phyloP scores from a whole-genome alignment of 2,113 vertebrate genomes.

The Azemiops feae region DNA sequence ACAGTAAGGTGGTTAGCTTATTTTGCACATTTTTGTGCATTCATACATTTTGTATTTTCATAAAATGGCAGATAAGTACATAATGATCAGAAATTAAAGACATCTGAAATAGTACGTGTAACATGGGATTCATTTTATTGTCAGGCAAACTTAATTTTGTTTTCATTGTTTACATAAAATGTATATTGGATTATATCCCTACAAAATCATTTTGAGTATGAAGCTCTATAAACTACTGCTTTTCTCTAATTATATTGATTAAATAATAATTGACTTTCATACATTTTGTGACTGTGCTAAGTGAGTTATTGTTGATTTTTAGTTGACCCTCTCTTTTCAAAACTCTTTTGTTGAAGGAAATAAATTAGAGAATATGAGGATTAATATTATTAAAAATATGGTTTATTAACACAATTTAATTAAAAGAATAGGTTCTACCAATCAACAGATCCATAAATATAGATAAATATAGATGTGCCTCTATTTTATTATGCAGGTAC shows the following conservation, averaged over 20 bases:
- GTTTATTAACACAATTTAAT: constrained; percentile 18
- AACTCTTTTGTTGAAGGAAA: not conserved
- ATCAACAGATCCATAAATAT: not conserved
- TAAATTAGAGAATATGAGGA: not conserved
- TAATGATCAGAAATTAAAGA: not conserved
- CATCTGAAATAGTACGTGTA: no score
- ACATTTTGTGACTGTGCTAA: not conserved
- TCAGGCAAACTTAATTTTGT: not conserved
- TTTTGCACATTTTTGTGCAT: not conserved
- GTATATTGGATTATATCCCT: not conserved
- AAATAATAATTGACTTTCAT: constrained; percentile 8
- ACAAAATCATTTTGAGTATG: not conserved
- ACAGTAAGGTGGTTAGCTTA: not conserved
- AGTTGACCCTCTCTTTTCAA: constrained; percentile 28
- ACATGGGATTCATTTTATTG: not conserved
- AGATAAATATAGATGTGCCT: not conserved
- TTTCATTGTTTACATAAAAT: not conserved
- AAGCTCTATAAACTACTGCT: not conserved
- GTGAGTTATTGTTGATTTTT: constrained; percentile 26
- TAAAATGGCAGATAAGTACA: not conserved
- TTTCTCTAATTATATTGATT: constrained; percentile 7
- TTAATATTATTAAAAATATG: not conserved
- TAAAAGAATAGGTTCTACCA: not conserved
- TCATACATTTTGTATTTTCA: not conserved
- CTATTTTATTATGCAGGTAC: not conserved